phyloP scores from a whole-genome alignment of 2,888 invertebrate genomes.

The Ormyrus rosae region DNA sequence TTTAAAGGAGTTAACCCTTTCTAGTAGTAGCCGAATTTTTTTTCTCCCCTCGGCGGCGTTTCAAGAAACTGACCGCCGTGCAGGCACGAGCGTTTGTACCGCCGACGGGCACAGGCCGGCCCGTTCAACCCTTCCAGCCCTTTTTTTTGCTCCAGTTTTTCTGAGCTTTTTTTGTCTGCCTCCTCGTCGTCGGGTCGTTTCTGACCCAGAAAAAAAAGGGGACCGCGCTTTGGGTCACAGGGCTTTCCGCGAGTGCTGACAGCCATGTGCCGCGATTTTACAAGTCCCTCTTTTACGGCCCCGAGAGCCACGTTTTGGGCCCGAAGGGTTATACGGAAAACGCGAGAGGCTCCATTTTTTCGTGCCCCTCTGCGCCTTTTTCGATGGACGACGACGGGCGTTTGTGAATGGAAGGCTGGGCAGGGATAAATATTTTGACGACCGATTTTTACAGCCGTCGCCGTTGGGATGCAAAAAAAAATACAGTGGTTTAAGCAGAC shows the following conservation, averaged over 20 bases:
- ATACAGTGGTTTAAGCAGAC: background rate
- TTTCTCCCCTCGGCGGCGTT: slow-evolving; percentile 2
- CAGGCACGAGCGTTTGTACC: background rate
- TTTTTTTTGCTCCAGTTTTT: slow-evolving; percentile 64
- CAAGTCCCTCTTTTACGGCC: slow-evolving; percentile 14
- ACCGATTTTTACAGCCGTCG: slow-evolving; percentile 18
- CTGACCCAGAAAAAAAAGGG: slow-evolving; percentile 60
- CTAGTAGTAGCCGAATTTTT: slow-evolving; percentile 50
- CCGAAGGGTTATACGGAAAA: background rate
- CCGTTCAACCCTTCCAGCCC: slow-evolving; percentile 9
- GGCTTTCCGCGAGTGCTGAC: slow-evolving; percentile 7
- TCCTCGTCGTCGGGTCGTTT: slow-evolving; percentile 46
- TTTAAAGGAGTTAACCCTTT: slow-evolving; percentile 63
- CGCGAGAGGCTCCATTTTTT: background rate
- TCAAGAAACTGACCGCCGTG: slow-evolving; percentile 12
- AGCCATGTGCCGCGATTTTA: slow-evolving; percentile 23
- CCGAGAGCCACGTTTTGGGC: background rate
- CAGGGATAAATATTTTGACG: slow-evolving; percentile 30
- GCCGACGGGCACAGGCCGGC: background rate
- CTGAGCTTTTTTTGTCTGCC: slow-evolving; percentile 56
- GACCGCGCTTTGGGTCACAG: slow-evolving; percentile 44
- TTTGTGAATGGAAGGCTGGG: background rate
- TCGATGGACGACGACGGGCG: slow-evolving; percentile 5
- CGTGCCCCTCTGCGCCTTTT: background rate
- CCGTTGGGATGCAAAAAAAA: background rate